phyloP scores from a whole-genome alignment of 2,888 invertebrate species.

The Ophion ventricosus region DNA sequence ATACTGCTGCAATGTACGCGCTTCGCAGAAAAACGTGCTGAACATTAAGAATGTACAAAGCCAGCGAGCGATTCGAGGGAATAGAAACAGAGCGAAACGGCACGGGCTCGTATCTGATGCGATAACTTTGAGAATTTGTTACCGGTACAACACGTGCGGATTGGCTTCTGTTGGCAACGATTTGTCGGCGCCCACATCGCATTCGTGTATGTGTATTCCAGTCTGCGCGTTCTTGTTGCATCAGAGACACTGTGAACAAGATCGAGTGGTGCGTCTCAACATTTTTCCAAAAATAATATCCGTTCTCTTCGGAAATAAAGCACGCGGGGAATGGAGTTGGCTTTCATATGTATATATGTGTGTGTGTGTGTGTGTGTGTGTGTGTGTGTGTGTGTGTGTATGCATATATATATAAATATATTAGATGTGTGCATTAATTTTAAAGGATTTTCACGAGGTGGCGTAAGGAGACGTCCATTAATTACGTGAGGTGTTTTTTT shows the following conservation, averaged over 20 bases:
- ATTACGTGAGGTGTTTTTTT: no score
- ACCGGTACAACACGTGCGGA: not conserved
- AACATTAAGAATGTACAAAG: slow-evolving; percentile 17
- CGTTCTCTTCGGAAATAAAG: not conserved
- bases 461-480: no score
- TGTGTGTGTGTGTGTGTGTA: no score
- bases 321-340: no score
- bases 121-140: slow-evolving; percentile 47
- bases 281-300: not conserved
- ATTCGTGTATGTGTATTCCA: not conserved
- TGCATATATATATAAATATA: no score
- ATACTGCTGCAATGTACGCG: not conserved
- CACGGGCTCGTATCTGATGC: slow-evolving; percentile 43
- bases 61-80: not conserved
- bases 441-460: no score
- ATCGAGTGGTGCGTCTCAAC: slow-evolving; percentile 17
- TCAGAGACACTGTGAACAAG: slow-evolving; percentile 21
- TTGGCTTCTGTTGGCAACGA: slow-evolving; percentile 41
- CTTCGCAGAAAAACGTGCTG: slow-evolving; percentile 22
- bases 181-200: slow-evolving; percentile 32
- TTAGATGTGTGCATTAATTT: no score
- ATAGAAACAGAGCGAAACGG: slow-evolving; percentile 15
- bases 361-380: no score
- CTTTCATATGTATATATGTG: no score
- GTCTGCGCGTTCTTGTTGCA: slow-evolving; percentile 15